Conservation (phyloP, 2,113 vertebrate species). For the Atlantisia rogersi region DNA sequence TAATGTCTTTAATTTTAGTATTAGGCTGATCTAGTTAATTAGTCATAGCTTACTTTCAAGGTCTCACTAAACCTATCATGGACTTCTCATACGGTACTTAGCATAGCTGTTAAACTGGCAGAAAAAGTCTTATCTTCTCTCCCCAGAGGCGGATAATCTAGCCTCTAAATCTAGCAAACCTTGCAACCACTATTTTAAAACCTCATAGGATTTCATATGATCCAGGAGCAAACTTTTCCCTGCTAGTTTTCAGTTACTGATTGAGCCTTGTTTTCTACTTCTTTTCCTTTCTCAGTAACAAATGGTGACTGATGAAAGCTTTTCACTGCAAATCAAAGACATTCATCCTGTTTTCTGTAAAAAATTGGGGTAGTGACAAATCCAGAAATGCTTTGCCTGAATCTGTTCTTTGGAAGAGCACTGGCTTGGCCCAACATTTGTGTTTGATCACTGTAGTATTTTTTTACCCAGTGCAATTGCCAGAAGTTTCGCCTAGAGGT, state of each 20-base stretch:
- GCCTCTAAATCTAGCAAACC: not conserved
- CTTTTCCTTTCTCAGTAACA: not conserved
- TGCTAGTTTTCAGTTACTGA: not conserved
- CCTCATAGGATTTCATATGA: not conserved
- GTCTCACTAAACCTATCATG: not conserved
- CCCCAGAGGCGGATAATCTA: not conserved
- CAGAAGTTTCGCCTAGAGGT: not conserved
- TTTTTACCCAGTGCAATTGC: not conserved
- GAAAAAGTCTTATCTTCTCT: not conserved
- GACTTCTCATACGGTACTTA: not conserved
- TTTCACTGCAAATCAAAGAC: slow-evolving; percentile 43
- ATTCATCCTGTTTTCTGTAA: slow-evolving; percentile 30
- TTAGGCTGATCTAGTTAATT: not conserved
- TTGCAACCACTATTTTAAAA: not conserved
- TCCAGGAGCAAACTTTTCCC: not conserved
- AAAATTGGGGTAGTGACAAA: not conserved
- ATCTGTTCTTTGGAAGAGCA: not conserved
- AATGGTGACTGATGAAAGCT: slow-evolving; percentile 31
- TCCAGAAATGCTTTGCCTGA: not conserved
- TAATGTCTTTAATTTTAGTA: not conserved
- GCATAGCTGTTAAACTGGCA: not conserved
- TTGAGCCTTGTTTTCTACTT: not conserved
- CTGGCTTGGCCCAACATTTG: not conserved
- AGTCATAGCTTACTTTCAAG: not conserved
- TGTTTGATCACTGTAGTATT: not conserved